Percentiles rank a stretch among this genome's conserved stretches.
These are phyloP conservation scores for Cinclus cinclus DNA, from an alignment of 2,113 vertebrate species.

Conservation along the genomic window DNA sequence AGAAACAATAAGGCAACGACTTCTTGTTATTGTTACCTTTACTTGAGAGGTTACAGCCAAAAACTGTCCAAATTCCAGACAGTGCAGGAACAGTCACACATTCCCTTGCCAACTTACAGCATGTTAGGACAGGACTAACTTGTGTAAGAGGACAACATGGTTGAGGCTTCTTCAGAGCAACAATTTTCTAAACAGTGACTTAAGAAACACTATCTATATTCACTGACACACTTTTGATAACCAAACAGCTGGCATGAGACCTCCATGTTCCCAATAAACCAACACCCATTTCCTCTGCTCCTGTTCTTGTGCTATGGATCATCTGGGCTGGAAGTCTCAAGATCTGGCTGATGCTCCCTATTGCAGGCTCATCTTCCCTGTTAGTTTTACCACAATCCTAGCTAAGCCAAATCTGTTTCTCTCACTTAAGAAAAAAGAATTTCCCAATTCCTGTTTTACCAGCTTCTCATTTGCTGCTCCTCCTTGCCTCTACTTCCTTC, in stretches of 20 bases:
- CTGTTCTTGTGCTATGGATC: background rate
- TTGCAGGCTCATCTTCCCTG: background rate
- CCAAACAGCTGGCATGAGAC: background rate
- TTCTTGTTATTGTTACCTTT: constrained; percentile 69
- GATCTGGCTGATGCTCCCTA: background rate
- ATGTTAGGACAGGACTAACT: constrained; percentile 50
- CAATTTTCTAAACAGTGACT: background rate
- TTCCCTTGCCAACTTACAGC: constrained; percentile 43
- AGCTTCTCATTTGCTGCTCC: background rate
- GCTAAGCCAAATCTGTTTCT: background rate
- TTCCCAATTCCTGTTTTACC: background rate
- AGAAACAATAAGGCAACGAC: constrained; percentile 37
- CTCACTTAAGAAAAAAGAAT: background rate
- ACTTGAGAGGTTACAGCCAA: constrained; percentile 66
- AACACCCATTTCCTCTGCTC: background rate
- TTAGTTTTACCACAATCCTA: background rate
- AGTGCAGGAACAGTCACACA: constrained; percentile 52
- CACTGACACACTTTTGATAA: background rate
- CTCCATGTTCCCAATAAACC: background rate
- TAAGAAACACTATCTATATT: background rate
- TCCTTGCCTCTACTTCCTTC: background rate
- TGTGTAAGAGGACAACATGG: constrained; percentile 34
- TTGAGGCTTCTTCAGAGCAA: constrained; percentile 7
- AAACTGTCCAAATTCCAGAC: constrained; percentile 70
- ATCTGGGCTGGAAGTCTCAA: background rate